Conservation (phyloP, 2,797 vertebrate species). For the Vespertilio murinus region DNA sequence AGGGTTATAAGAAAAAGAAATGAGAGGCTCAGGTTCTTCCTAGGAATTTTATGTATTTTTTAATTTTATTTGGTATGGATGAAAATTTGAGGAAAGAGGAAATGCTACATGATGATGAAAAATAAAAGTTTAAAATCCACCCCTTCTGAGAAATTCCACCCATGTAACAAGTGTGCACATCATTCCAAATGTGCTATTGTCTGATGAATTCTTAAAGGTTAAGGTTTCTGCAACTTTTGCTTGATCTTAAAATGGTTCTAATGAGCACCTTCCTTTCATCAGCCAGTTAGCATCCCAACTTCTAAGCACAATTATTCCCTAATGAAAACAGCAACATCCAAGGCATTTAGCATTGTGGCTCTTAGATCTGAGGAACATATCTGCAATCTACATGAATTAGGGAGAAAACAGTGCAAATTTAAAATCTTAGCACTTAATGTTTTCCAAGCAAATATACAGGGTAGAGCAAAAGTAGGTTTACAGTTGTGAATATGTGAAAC, state of each 20-base stretch:
- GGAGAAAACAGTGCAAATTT: constrained; percentile 36
- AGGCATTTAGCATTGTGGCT: neutral
- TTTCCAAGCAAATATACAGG: neutral
- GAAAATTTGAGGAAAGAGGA: constrained; percentile 1
- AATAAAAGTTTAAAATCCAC: constrained; percentile 32
- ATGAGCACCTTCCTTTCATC: neutral
- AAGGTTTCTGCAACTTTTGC: neutral
- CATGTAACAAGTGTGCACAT: neutral
- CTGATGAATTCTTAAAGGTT: neutral
- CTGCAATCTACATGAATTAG: neutral
- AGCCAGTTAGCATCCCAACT: constrained; percentile 29
- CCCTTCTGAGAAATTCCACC: neutral
- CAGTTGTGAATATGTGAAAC: neutral
- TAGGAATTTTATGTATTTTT: constrained; percentile 35
- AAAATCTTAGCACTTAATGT: neutral
- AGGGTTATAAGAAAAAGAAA: neutral
- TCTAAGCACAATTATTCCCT: constrained; percentile 8
- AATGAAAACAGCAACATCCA: neutral
- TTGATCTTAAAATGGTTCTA: constrained; percentile 32
- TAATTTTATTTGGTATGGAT: constrained; percentile 27
- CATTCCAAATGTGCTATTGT: neutral
- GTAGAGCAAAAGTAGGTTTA: neutral
- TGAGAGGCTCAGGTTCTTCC: neutral
- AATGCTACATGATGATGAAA: constrained; percentile 6
- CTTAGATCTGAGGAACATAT: neutral